A percentile compares a stretch with the other conserved stretches of the same genome.
Evolutionary conservation across 2,797 vertebrate genomes (phyloP).

Genomic region (Pipistrellus pipistrellus): DNA sequence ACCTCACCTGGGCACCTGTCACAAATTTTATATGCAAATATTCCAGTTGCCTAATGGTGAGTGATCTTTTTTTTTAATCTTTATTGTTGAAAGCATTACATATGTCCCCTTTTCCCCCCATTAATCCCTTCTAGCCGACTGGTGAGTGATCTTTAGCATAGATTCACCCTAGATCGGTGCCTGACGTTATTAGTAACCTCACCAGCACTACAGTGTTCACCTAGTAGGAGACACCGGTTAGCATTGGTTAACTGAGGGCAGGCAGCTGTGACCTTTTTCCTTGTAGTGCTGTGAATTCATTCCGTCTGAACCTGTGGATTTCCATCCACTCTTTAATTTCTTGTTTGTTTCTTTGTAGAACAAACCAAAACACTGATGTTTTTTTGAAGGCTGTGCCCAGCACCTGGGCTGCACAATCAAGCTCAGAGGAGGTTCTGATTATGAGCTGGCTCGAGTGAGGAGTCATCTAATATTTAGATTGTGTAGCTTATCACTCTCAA

Average conservation of each 20-base stretch:
- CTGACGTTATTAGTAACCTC: constrained; percentile 10
- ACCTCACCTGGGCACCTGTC: constrained; percentile 97
- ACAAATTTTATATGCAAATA: constrained; percentile 98
- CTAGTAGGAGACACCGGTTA: not conserved
- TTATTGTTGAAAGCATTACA: too few species aligned
- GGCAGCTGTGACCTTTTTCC: not conserved
- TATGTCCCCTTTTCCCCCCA: too few species aligned
- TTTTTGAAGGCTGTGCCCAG: constrained; percentile 96
- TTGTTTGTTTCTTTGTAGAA: constrained; percentile 88
- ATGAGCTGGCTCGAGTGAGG: constrained; percentile 97
- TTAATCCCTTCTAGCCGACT: not conserved
- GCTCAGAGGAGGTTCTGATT: constrained; percentile 95
- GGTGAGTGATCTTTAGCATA: constrained; percentile 89
- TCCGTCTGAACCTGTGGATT: not conserved
- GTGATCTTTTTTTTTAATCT: constrained; percentile 78
- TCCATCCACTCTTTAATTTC: constrained; percentile 54
- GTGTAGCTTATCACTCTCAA: constrained; percentile 98
- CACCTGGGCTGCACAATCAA: constrained; percentile 98
- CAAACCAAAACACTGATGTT: constrained; percentile 97
- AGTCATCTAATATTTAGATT: constrained; percentile 98
- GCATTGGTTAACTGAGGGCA: not conserved
- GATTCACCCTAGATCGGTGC: not conserved
- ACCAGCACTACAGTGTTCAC: not conserved
- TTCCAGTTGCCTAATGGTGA: constrained; percentile 95
- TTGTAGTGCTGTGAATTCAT: constrained; percentile 37